Percentiles rank a stretch among this genome's conserved stretches.
Evolutionary conservation across 1,140 invertebrate species (phyloP).

Genomic region (Idris sp.): DNA sequence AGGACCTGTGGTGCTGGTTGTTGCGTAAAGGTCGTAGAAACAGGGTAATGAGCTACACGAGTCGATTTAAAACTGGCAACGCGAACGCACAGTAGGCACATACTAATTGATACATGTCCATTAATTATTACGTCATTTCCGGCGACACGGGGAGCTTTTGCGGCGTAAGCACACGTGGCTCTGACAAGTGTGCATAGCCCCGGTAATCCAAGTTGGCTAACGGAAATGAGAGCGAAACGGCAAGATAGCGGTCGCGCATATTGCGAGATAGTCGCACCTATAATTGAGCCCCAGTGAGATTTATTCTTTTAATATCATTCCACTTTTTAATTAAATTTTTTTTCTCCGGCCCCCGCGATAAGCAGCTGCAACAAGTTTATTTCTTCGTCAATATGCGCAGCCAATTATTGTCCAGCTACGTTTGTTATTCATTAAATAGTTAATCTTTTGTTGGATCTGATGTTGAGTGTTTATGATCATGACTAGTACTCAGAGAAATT

Average conservation of each 20-base stretch:
- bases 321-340: conserved; percentile 58
- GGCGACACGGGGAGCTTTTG: conserved; percentile 60
- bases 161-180: conserved; percentile 71
- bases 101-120: conserved; percentile 77
- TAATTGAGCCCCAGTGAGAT: conserved; percentile 61
- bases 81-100: conserved; percentile 61
- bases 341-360: conserved; percentile 47
- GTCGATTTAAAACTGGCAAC: conserved; percentile 74
- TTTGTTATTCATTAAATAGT: conserved; percentile 37
- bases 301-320: conserved; percentile 64
- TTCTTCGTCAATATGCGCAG: conserved; percentile 24
- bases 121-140: conserved; percentile 79
- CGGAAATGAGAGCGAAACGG: conserved; percentile 45
- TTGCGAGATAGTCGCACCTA: conserved; percentile 42
- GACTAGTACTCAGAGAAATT: no score
- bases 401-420: conserved; percentile 10
- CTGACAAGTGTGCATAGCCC: conserved; percentile 70
- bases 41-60: conserved; percentile 60
- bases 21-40: conserved; percentile 50
- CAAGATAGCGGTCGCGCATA: conserved; percentile 36
- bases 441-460: no score
- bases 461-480: no score
- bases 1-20: conserved; percentile 62
- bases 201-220: conserved; percentile 49
- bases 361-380: conserved; percentile 26